Evolutionary conservation across 1,140 invertebrate genomes (phyloP).

Genomic region (Drosophila dunni): DNA sequence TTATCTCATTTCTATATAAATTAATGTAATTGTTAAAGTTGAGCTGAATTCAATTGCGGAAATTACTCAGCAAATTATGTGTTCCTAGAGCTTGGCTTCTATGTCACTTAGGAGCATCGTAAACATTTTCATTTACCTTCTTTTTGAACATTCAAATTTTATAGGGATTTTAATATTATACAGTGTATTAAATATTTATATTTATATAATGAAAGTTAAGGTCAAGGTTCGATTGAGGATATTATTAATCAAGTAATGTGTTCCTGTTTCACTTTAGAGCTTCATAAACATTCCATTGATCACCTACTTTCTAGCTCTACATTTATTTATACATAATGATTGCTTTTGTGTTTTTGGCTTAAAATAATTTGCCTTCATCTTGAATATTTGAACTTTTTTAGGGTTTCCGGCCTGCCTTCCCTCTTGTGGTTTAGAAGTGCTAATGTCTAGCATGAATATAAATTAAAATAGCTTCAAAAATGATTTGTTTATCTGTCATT

Average conservation of each 20-base stretch:
- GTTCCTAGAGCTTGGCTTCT: too few species aligned
- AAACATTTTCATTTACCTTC: too few species aligned
- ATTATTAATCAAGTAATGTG: neutral
- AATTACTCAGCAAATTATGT: too few species aligned
- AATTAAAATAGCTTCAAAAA: constrained; percentile 44
- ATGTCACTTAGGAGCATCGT: too few species aligned
- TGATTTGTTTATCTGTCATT: constrained; percentile 38
- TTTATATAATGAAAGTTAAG: neutral
- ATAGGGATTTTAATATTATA: too few species aligned
- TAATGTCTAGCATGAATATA: constrained; percentile 36
- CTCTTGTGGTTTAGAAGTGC: neutral
- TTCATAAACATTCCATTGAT: constrained; percentile 57
- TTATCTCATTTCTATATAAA: constrained; percentile 28
- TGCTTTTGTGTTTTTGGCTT: too few species aligned
- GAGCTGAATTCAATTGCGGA: neutral
- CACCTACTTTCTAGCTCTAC: neutral
- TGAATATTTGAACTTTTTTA: too few species aligned
- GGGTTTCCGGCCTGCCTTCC: too few species aligned
- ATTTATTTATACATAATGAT: too few species aligned
- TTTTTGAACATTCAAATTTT: too few species aligned
- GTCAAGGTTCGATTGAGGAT: neutral
- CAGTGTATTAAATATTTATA: neutral
- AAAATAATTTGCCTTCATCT: too few species aligned
- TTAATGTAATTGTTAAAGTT: constrained; percentile 8
- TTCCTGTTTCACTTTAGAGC: constrained; percentile 34